Evolutionary conservation across 1,140 invertebrate species (phyloP).

Genomic region (Drosophila mojavensis): DNA sequence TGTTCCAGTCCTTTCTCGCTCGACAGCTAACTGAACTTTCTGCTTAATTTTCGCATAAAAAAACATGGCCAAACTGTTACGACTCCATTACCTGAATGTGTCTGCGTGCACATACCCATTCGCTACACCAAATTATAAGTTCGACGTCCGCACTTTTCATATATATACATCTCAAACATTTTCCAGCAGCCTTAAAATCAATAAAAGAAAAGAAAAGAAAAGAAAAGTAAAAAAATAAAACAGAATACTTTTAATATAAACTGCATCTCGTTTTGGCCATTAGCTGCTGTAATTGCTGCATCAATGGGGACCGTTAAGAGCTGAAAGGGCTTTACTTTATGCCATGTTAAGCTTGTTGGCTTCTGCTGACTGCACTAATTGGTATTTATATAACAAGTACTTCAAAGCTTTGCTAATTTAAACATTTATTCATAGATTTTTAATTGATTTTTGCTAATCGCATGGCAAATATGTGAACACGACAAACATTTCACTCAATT

Average conservation of each 20-base stretch:
- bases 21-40: slow-evolving; percentile 45
- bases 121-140: slow-evolving; percentile 35
- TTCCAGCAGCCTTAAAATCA: slow-evolving; percentile 5
- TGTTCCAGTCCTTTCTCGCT: neutral
- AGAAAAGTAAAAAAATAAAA: neutral
- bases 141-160: slow-evolving; percentile 1
- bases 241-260: neutral
- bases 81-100: slow-evolving; percentile 63
- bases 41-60: slow-evolving; percentile 77
- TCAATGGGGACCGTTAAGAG: no score
- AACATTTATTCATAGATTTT: neutral
- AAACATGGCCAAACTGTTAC: slow-evolving; percentile 68
- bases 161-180: no score
- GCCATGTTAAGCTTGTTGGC: no score
- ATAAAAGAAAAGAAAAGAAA: slow-evolving; percentile 12
- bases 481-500: neutral
- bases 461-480: neutral
- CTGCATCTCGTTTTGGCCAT: neutral
- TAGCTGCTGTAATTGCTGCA: neutral
- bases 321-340: no score
- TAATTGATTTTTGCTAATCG: slow-evolving; percentile 4
- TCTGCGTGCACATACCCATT: neutral
- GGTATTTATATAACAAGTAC: no score
- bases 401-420: neutral
- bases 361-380: no score